These are phyloP conservation scores for Rhinella marina DNA, from an alignment of 2,797 vertebrate genomes.

Conservation along the genomic window DNA sequence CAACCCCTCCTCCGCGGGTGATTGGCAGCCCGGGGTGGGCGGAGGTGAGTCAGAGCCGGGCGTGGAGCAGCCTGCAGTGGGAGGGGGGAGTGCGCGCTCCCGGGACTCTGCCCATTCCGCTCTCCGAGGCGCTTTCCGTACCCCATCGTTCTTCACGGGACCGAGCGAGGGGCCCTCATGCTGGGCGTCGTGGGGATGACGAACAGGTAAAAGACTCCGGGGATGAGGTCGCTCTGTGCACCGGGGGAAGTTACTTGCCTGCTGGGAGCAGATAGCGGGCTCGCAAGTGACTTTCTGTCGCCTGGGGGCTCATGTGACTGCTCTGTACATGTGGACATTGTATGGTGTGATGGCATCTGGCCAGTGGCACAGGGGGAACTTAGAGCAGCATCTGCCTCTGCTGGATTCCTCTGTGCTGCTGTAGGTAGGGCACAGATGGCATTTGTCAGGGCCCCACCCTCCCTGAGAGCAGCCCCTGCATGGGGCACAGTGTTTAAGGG, in stretches of 20 bases:
- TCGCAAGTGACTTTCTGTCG: neutral
- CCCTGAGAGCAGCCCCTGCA: neutral
- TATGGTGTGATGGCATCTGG: conserved; percentile 8
- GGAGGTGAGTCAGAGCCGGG: conserved; percentile 49
- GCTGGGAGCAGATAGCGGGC: neutral
- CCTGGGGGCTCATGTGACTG: neutral
- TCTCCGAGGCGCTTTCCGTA: neutral
- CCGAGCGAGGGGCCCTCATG: conserved; percentile 59
- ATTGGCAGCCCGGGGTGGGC: conserved; percentile 55
- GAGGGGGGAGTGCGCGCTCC: conserved; percentile 31
- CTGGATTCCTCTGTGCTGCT: neutral
- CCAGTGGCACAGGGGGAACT: too few relatives aligned
- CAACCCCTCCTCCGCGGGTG: conserved; percentile 43
- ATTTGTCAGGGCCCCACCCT: conserved; percentile 24
- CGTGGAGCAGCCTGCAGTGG: conserved; percentile 23
- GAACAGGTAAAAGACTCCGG: conserved; percentile 67
- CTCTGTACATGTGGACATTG: neutral
- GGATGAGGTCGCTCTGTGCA: neutral
- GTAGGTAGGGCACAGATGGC: neutral
- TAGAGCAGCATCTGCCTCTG: neutral
- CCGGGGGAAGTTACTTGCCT: neutral
- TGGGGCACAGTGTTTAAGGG: neutral
- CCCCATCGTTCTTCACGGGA: conserved; percentile 9
- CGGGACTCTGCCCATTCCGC: conserved; percentile 38
- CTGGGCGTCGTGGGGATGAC: conserved; percentile 71